Base-by-base conservation (phyloP, 2,797 vertebrate species). In the Staurois parvus region DNA sequence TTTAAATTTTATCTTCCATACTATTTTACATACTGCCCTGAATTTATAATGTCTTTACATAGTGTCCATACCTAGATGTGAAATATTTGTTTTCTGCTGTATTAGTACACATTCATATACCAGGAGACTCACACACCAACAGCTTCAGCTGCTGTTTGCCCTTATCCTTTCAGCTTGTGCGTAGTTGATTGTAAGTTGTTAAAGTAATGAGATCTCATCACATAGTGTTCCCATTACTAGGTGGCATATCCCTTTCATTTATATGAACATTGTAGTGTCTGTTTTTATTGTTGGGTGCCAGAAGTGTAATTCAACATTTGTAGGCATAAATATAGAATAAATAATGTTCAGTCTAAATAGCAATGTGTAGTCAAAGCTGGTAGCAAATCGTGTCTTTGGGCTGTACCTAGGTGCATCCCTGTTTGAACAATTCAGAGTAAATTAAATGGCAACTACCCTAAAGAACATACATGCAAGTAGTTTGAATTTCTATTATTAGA, bases 211-310 rank as follows among this genome's bases (percentile, higher is more conserved):
- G 52, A 79, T 78, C 76, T 75, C n/a, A 13, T 76, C 42, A 84
- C 83, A 84, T 84, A 72, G 29, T 64, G 83, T 78, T 84, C 83
- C 64, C 67, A 72, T 72, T 21, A 21, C 73, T 37, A 7, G 30
- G 21, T 69, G 42, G 66, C 56, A 42, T n/a, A 79, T 67, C 66
- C 59, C 34, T 67, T 34, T 75, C 64, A 28, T 8, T 45, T 70
- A 11, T 75, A 66, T 83, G 40, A 30, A 76, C 62, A 37, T 45
- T 40, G 81, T 69, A 37, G 37, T 52, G 59, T 1, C 3, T 30
- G 66, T 13, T 28, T 64, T 74, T 40, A 26, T 74, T 24, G 24
- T 10, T 70, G 1, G 26, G 28, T 56, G 48, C 34, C 32, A 62
- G 32, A 56, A 81, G 7, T 24, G 52, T 9, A 21, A 52, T 52